Evolutionary conservation across 2,113 vertebrate species (phyloP).

Genomic region (Gymnorhina tibicen): DNA sequence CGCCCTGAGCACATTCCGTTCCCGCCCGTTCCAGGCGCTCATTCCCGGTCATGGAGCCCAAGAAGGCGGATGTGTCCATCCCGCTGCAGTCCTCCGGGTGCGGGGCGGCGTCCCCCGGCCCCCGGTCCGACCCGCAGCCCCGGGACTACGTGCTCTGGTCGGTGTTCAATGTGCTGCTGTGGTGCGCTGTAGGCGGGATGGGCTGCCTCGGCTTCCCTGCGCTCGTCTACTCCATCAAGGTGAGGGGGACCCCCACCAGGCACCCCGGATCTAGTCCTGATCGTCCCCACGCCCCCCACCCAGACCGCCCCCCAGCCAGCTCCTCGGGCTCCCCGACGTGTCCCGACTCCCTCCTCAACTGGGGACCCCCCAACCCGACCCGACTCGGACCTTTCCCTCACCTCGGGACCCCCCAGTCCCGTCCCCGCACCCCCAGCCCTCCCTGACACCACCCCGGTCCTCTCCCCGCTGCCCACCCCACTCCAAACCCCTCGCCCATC

Average conservation of each 20-base stretch:
- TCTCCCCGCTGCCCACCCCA: no score
- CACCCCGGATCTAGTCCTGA: neutral
- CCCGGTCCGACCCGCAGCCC: neutral
- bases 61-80: neutral
- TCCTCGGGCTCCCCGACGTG: no score
- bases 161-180: neutral
- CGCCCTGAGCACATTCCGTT: neutral
- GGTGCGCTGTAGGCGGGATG: neutral
- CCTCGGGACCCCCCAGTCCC: neutral
- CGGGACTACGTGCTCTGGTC: neutral
- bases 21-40: neutral
- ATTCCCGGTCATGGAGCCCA: neutral
- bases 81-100: neutral
- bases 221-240: neutral
- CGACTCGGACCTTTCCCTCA: no score
- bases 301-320: neutral
- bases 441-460: neutral
- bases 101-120: neutral
- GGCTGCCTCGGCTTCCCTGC: constrained; percentile 2
- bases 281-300: neutral
- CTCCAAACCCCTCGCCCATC: no score
- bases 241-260: neutral
- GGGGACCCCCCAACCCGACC: neutral
- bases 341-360: neutral
- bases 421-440: no score